Evolutionary conservation across 2,888 invertebrate genomes (phyloP).

Genomic region (Ichneumoninae sp.): DNA sequence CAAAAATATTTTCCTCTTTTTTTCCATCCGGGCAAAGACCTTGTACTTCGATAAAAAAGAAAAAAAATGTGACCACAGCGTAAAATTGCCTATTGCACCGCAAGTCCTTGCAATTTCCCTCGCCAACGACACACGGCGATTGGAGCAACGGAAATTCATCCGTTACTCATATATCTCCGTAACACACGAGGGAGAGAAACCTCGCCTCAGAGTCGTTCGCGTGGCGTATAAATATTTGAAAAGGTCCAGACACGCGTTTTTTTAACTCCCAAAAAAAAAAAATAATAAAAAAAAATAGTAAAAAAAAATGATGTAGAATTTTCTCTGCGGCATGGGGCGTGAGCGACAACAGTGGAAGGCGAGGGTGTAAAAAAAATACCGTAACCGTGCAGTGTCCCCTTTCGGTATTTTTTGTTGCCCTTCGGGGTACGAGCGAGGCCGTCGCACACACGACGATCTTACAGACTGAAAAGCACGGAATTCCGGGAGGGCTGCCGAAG

Average conservation of each 20-base stretch:
- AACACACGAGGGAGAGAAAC: not conserved
- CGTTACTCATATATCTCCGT: slow-evolving; percentile 9
- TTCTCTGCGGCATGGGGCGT: not conserved
- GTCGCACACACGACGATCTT: slow-evolving; percentile 13
- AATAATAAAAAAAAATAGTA: not conserved
- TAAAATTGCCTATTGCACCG: not conserved
- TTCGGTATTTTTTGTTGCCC: slow-evolving; percentile 48
- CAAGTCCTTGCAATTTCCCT: not conserved
- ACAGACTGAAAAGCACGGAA: slow-evolving; percentile 45
- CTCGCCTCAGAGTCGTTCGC: slow-evolving; percentile 33
- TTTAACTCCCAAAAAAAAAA: not conserved
- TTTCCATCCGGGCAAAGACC: no score
- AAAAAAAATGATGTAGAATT: slow-evolving; percentile 11
- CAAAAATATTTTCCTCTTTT: no score
- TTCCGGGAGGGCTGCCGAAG: slow-evolving; percentile 38
- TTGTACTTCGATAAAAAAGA: not conserved
- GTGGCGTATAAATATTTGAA: slow-evolving; percentile 57
- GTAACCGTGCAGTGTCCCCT: slow-evolving; percentile 41
- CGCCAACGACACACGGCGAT: not conserved
- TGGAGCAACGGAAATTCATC: slow-evolving; percentile 1
- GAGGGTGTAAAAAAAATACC: slow-evolving; percentile 39
- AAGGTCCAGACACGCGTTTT: slow-evolving; percentile 25
- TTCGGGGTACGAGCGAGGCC: slow-evolving; percentile 18
- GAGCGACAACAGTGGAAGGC: not conserved
- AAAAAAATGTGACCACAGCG: not conserved